Evolutionary conservation across 2,797 vertebrate species (phyloP), one percentile per base, ranked within the genome.

Genomic region (Amazona finschi): DNA sequence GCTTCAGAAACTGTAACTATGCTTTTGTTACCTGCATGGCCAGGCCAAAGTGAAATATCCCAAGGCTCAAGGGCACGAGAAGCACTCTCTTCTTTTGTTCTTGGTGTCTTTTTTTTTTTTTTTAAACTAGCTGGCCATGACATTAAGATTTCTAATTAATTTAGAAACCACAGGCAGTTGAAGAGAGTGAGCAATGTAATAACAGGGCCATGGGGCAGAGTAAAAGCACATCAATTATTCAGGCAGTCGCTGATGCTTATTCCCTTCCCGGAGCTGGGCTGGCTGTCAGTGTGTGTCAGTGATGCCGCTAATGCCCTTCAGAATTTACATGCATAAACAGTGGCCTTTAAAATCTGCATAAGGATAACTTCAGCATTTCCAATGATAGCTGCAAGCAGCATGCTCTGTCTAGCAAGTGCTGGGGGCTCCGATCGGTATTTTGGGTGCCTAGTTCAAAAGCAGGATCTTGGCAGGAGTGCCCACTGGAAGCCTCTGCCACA

Each of bases 71-170:
- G 94, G 94, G 85, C 91, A 96, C 1, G 8, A 71, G 41, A 84
- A 84, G 39, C 2, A 1, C n/a, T 91, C 9, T 85, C 70, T 93
- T 87, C 84, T 89, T 95, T 95, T 95, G 93, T 92, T 94, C 89
- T 93, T 0, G 0, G 5, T 58, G 15, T 38, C 16, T 85, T 79
- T 71, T 85, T 87, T 94, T 79, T 38, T 74, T 69, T 58, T 83
- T 39, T n/a, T 33, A 1, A 92, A 93, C 94, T 21, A 15, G 44
- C 90, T 96, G 94, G 70, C 64, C 69, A 55, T 91, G 92, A 86
- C 84, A 95, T 95, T 97, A 93, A 55, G 92, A 96, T 97, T 97
- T 97, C 92, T 96, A 97, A 97, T 97, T 96, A 96, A 97, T 96
- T 97, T 96, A 81, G 92, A 95, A 96, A 96, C 87, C 93, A 93